A percentile compares a stretch with the other conserved stretches of the same genome.
Conservation (phyloP, 2,113 vertebrate species). For the Erinaceus europaeus region DNA sequence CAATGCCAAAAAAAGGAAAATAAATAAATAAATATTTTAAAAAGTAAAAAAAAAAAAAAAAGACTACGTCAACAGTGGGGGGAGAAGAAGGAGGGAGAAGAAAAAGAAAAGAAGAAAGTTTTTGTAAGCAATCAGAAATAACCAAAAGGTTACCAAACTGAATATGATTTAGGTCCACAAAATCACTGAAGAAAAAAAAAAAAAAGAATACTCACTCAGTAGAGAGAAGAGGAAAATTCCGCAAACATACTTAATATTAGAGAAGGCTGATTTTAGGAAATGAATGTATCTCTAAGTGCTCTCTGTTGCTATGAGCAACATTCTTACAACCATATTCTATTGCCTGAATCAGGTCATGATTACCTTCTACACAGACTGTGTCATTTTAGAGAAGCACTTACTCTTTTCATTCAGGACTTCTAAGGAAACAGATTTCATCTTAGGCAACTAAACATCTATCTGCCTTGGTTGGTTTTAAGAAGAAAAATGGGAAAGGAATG, state of each 20-base stretch:
- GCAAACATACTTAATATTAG: constrained; percentile 33
- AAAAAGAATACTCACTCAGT: background rate
- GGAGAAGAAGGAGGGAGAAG: too few relatives aligned
- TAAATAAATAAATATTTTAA: background rate
- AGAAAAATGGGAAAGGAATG: constrained; percentile 43
- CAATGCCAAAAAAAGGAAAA: background rate
- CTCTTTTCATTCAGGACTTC: constrained; percentile 50
- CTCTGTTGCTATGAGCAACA: constrained; percentile 59
- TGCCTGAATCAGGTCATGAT: constrained; percentile 4
- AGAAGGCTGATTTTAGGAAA: constrained; percentile 68
- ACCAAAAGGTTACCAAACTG: constrained; percentile 18
- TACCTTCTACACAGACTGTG: constrained; percentile 50
- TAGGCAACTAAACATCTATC: constrained; percentile 50
- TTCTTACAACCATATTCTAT: constrained; percentile 30
- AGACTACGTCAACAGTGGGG: too few relatives aligned
- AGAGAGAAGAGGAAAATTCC: constrained; percentile 63
- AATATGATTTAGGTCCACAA: constrained; percentile 4
- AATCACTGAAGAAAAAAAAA: constrained; percentile 48
- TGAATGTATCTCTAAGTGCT: constrained; percentile 31
- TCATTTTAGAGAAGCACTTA: constrained; percentile 52
- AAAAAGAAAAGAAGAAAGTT: constrained; percentile 25
- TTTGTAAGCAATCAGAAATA: constrained; percentile 44
- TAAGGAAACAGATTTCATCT: constrained; percentile 47
- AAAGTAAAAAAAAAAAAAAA: background rate
- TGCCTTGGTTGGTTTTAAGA: constrained; percentile 61